Evolutionary conservation across 2,113 vertebrate species (phyloP).

Genomic region (Orycteropus afer): DNA sequence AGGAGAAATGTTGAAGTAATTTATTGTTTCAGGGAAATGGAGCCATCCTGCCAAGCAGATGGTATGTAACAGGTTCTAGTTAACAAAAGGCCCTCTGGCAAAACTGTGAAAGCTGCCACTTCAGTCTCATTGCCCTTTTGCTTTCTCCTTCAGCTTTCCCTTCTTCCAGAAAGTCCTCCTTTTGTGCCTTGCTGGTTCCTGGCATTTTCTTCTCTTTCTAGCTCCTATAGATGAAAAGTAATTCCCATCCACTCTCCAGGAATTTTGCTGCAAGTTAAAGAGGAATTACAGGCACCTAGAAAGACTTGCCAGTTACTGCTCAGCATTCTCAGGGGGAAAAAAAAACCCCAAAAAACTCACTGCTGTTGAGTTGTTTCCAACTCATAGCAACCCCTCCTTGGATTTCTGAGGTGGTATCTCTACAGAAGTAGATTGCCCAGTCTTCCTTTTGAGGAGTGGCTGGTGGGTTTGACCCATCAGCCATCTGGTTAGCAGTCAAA

Average conservation of each 20-base stretch:
- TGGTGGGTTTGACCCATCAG: too few relatives aligned
- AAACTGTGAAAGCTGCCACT: not conserved
- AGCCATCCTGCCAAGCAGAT: not conserved
- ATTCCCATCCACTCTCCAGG: not conserved
- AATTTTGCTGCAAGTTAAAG: not conserved
- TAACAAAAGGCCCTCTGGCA: not conserved
- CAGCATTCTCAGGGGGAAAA: not conserved
- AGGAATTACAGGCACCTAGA: not conserved
- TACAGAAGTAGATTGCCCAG: too few relatives aligned
- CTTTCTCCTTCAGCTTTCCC: not conserved
- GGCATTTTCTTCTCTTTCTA: slow-evolving; percentile 18
- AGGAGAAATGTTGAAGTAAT: not conserved
- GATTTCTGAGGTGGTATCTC: too few relatives aligned
- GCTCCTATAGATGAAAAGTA: not conserved
- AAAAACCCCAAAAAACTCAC: too few relatives aligned
- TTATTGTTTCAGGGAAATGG: not conserved
- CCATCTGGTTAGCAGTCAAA: too few relatives aligned
- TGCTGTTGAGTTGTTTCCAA: too few relatives aligned
- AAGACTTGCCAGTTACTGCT: not conserved
- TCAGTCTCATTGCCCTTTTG: not conserved
- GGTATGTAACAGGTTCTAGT: not conserved
- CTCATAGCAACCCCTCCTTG: too few relatives aligned
- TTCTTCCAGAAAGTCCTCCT: slow-evolving; percentile 41
- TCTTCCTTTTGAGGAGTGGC: too few relatives aligned
- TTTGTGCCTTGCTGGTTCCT: not conserved